Conservation (phyloP, 2,888 invertebrate genomes). For the Timema podura region DNA sequence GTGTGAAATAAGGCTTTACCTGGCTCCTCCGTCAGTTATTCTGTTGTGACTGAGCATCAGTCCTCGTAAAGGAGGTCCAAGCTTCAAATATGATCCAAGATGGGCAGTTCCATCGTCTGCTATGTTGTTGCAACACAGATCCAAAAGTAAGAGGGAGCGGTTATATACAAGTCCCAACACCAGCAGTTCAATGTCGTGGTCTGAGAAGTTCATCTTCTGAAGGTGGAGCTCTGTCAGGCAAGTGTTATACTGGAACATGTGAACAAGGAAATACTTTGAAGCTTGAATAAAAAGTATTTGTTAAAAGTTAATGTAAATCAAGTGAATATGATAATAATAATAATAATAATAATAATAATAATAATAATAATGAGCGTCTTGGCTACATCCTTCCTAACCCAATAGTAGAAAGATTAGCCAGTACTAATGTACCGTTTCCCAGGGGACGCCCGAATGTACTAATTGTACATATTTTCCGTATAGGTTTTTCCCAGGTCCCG, state of each 20-base stretch:
- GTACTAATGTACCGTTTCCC: no score
- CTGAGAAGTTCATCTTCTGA: slow-evolving; percentile 56
- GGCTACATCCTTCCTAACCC: no score
- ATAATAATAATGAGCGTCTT: no score
- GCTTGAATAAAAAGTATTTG: no score
- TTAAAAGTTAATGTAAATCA: no score
- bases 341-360: no score
- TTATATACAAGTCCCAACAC: slow-evolving; percentile 51
- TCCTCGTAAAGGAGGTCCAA: slow-evolving; percentile 49
- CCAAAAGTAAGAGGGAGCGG: slow-evolving; percentile 52
- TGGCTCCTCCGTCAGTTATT: slow-evolving; percentile 54
- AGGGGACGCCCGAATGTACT: no score
- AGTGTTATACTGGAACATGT: slow-evolving; percentile 41
- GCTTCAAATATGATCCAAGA: slow-evolving; percentile 52
- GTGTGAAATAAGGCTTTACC: slow-evolving; percentile 36
- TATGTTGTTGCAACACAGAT: slow-evolving; percentile 57
- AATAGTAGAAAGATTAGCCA: no score
- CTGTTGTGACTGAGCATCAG: slow-evolving; percentile 55
- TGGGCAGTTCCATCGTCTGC: slow-evolving; percentile 56
- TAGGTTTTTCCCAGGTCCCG: no score
- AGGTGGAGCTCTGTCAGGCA: slow-evolving; percentile 53
- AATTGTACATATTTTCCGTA: no score
- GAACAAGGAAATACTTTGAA: no score
- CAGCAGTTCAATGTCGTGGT: slow-evolving; percentile 57
- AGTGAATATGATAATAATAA: no score